These are phyloP conservation scores for Discoglossus pictus DNA, from an alignment of 2,797 vertebrate species.

Conservation along the genomic window DNA sequence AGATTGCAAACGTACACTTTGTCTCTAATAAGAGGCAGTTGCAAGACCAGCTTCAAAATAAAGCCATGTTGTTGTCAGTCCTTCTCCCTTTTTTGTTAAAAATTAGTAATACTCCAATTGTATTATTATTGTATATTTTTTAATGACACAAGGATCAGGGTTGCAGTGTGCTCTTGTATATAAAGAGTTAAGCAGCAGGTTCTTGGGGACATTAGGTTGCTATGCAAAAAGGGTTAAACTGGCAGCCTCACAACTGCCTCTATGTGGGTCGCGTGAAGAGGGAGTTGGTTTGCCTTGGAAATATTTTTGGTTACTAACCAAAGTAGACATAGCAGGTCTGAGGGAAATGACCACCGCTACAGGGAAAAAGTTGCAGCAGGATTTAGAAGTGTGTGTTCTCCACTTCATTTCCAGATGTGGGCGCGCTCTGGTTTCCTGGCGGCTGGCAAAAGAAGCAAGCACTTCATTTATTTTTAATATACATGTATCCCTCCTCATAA, in stretches of 20 bases:
- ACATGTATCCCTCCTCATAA: conserved; percentile 38
- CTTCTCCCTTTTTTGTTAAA: too few species aligned
- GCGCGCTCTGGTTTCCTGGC: conserved; percentile 51
- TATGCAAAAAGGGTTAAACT: conserved; percentile 27
- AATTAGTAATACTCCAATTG: too few species aligned
- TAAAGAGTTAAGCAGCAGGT: too few species aligned
- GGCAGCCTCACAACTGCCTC: neutral
- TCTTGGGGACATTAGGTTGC: too few species aligned
- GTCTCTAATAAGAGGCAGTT: too few species aligned
- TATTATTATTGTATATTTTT: too few species aligned
- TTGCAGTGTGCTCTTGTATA: too few species aligned
- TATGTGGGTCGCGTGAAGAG: conserved; percentile 10
- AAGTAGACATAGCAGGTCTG: conserved; percentile 43
- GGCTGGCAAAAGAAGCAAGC: conserved; percentile 46
- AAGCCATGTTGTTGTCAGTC: too few species aligned
- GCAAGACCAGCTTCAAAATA: too few species aligned
- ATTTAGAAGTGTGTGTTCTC: conserved; percentile 46
- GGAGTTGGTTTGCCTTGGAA: conserved; percentile 40
- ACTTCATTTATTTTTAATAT: conserved; percentile 45
- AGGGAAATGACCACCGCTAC: conserved; percentile 42
- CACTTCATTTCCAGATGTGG: conserved; percentile 45
- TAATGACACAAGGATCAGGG: too few species aligned
- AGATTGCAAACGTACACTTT: too few species aligned
- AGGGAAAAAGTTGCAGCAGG: conserved; percentile 46
- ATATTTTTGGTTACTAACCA: conserved; percentile 47